Conservation (phyloP, 2,113 vertebrate genomes). For the Gobiocypris rarus region DNA sequence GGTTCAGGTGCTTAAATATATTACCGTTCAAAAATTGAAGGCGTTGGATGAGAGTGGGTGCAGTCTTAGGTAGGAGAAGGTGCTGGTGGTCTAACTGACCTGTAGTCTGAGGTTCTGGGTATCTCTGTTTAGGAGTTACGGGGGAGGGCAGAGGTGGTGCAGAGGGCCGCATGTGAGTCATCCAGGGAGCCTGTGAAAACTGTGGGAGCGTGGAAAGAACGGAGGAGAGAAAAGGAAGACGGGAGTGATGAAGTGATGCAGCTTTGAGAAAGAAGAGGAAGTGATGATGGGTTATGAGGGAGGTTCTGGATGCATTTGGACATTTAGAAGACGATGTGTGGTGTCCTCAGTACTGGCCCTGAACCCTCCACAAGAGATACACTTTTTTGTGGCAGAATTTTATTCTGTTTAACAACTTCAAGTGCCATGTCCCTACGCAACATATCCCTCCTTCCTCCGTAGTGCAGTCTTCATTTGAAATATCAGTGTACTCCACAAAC, state of each 20-base stretch:
- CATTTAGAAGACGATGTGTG: background rate
- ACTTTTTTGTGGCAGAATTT: background rate
- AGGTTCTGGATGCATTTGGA: slow-evolving; percentile 44
- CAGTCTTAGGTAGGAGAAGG: slow-evolving; percentile 22
- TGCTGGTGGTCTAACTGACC: slow-evolving; percentile 44
- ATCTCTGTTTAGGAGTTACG: slow-evolving; percentile 70
- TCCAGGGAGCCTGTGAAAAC: slow-evolving; percentile 73
- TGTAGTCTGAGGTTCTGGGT: slow-evolving; percentile 49
- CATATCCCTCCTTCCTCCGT: background rate
- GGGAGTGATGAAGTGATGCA: slow-evolving; percentile 43
- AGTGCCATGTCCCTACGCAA: background rate
- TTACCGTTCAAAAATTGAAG: background rate
- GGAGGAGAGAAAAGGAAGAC: slow-evolving; percentile 68
- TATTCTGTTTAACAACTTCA: slow-evolving; percentile 19
- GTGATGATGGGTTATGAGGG: slow-evolving; percentile 46
- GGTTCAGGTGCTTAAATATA: background rate
- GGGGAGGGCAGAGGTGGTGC: slow-evolving; percentile 73
- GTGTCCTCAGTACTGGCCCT: background rate
- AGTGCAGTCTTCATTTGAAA: background rate
- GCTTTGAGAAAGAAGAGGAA: slow-evolving; percentile 37
- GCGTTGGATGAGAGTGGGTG: slow-evolving; percentile 12
- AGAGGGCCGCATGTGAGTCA: slow-evolving; percentile 77
- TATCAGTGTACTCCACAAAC: background rate
- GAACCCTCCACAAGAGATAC: background rate
- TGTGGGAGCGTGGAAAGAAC: slow-evolving; percentile 78